phyloP scores from a whole-genome alignment of 2,888 invertebrate genomes.

The Neocrepidodera transversa region DNA sequence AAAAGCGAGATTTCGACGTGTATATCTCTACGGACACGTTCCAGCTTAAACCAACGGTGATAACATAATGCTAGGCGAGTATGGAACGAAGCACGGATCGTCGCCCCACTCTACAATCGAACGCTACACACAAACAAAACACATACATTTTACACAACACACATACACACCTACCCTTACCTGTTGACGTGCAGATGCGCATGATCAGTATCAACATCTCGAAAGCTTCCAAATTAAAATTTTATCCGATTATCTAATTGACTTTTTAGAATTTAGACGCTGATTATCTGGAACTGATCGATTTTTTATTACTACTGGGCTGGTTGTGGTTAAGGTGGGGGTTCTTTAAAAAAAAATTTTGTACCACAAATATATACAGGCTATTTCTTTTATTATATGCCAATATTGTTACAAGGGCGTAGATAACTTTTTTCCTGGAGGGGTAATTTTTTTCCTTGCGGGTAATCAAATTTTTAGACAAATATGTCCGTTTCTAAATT shows the following conservation, averaged over 20 bases:
- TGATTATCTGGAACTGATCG: slow-evolving; percentile 29
- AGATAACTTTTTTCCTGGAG: no score
- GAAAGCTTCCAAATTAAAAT: slow-evolving; percentile 32
- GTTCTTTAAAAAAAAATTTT: no score
- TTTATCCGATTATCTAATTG: slow-evolving; percentile 36
- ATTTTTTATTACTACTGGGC: slow-evolving; percentile 3
- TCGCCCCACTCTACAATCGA: slow-evolving; percentile 33
- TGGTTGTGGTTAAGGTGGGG: no score
- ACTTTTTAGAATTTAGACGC: slow-evolving; percentile 16
- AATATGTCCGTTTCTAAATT: no score
- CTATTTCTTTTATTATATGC: no score
- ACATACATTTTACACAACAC: no score
- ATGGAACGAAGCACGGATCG: slow-evolving; percentile 26
- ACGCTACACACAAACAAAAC: no score
- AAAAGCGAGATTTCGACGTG: slow-evolving; percentile 24
- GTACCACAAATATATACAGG: no score
- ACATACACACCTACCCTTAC: slow-evolving; percentile 33
- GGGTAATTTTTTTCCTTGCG: no score
- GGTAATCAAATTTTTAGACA: no score
- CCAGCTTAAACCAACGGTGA: slow-evolving; percentile 34
- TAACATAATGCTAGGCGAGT: slow-evolving; percentile 37
- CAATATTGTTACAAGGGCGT: no score
- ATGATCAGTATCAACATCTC: slow-evolving; percentile 22
- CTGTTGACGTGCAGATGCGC: slow-evolving; percentile 8
- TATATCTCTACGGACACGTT: slow-evolving; percentile 23